Percentiles rank a stretch among this genome's conserved stretches.
These are phyloP conservation scores for Anabacerthia variegaticeps DNA, from an alignment of 2,797 vertebrate genomes.

Conservation along the genomic window DNA sequence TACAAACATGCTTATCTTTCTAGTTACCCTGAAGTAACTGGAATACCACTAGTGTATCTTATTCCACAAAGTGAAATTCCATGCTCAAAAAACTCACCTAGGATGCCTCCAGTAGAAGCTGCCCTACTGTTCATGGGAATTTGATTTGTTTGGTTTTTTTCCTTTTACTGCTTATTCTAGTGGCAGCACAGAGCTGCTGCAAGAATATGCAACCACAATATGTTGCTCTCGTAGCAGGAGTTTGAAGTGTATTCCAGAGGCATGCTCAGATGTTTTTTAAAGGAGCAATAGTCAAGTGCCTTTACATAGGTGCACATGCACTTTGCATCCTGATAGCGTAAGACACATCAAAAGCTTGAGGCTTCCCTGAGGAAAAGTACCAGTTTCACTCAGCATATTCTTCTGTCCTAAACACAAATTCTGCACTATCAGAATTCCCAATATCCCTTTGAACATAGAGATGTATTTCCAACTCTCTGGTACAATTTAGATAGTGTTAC, in stretches of 20 bases:
- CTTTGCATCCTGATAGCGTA: neutral
- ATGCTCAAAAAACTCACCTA: neutral
- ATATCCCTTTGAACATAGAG: neutral
- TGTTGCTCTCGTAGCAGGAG: neutral
- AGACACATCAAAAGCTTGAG: neutral
- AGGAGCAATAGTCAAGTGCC: neutral
- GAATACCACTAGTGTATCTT: neutral
- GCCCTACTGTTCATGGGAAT: neutral
- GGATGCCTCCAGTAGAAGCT: neutral
- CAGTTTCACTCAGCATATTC: neutral
- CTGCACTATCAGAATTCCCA: neutral
- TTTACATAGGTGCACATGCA: neutral
- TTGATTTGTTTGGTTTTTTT: neutral
- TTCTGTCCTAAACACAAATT: neutral
- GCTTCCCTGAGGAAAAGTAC: neutral
- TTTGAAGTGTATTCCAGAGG: neutral
- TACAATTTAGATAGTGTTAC: neutral
- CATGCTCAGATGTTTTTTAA: neutral
- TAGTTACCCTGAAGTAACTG: neutral
- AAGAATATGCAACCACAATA: neutral
- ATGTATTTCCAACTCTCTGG: neutral
- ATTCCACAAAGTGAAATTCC: neutral
- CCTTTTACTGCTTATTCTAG: neutral
- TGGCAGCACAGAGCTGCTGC: neutral
- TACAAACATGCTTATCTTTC: neutral